phyloP scores from a whole-genome alignment of 2,888 invertebrate genomes.

The Salticus scenicus region DNA sequence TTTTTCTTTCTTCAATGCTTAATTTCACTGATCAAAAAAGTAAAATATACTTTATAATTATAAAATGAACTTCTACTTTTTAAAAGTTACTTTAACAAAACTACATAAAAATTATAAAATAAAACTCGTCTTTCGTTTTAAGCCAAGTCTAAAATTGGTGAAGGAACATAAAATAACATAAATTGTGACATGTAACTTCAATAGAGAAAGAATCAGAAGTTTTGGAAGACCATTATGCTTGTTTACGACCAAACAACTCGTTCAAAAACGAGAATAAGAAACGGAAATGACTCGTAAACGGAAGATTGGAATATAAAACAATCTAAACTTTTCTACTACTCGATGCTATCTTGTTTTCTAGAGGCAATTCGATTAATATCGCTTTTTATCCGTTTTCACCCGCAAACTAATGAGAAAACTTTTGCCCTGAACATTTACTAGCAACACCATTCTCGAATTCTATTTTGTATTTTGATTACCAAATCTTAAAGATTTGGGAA shows the following conservation, averaged over 20 bases:
- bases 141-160: conserved; percentile 32
- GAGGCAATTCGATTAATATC: conserved; percentile 38
- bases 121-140: conserved; percentile 8
- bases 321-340: conserved; percentile 37
- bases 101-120: conserved; percentile 21
- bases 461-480: conserved; percentile 16
- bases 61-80: too few species aligned
- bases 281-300: conserved; percentile 54
- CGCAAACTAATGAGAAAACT: conserved; percentile 48
- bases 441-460: not conserved
- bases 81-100: not conserved
- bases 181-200: conserved; percentile 34
- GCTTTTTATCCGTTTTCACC: conserved; percentile 24
- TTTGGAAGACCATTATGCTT: conserved; percentile 40
- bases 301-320: conserved; percentile 39
- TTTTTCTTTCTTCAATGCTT: too few species aligned
- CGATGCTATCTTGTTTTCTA: conserved; percentile 19
- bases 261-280: conserved; percentile 49
- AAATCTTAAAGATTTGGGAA: not conserved
- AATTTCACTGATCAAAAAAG: too few species aligned
- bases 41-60: too few species aligned
- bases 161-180: conserved; percentile 41
- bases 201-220: conserved; percentile 30
- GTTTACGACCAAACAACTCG: conserved; percentile 53
- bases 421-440: conserved; percentile 13